These are phyloP conservation scores for Acomys russatus DNA, from an alignment of 2,797 vertebrate species.

Conservation along the genomic window DNA sequence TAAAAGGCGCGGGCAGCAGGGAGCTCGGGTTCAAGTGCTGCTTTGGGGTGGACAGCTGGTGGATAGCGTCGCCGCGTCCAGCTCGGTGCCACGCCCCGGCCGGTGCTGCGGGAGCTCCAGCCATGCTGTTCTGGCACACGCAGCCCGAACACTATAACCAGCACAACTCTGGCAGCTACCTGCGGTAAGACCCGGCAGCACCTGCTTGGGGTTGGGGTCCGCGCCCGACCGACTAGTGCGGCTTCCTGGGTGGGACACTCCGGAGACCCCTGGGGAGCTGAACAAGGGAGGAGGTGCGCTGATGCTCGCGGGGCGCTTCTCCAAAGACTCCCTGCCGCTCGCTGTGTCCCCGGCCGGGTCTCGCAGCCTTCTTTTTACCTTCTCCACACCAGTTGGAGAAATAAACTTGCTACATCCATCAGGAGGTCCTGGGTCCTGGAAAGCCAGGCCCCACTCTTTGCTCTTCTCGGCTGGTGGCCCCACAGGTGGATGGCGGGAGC, in stretches of 20 bases:
- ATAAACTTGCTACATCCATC: background rate
- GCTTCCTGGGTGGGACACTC: background rate
- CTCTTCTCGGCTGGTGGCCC: background rate
- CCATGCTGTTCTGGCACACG: conserved; percentile 96
- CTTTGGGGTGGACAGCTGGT: background rate
- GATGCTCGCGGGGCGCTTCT: background rate
- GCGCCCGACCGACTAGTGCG: no score
- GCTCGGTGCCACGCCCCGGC: conserved; percentile 57
- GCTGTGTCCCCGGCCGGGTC: background rate
- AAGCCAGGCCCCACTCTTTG: background rate
- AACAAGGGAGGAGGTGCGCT: no score
- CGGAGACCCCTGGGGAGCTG: background rate
- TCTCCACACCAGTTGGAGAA: background rate
- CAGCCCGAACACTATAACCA: conserved; percentile 96
- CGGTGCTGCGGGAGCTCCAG: conserved; percentile 68
- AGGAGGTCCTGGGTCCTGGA: background rate
- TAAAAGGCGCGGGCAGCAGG: background rate
- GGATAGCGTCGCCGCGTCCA: background rate
- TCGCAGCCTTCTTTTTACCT: no score
- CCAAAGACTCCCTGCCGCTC: background rate
- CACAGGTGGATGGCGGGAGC: background rate
- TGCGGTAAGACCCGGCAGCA: conserved; percentile 91
- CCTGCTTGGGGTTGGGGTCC: background rate
- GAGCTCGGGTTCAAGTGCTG: background rate
- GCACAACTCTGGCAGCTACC: conserved; percentile 91